Evolutionary conservation across 2,888 invertebrate species (phyloP), one percentile per base, ranked within the genome.

Genomic region (Nephrocerus scutellatus): DNA sequence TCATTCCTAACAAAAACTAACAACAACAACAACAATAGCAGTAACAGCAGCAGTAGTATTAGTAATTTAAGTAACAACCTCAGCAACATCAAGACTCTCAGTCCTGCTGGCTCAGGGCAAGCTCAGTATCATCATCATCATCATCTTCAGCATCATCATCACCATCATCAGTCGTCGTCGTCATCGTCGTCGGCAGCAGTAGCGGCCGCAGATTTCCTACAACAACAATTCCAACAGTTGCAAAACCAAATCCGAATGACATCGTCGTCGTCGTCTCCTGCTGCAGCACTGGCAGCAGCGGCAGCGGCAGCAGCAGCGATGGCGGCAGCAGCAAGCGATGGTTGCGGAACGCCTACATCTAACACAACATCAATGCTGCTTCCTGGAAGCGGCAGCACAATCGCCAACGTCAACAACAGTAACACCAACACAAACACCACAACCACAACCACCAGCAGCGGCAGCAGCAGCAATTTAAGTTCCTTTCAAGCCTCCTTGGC

Each of bases 401-500:
- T 22, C 36, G 36, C 36, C 8, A 36, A 34, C 2, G 38, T 39
- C 10, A 41, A 31, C 30, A 40, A 31, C 16, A 37, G 32, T n/a
- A 36, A 35, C 5, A 32, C 18, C 47, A 53, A 42, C 49, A 42
- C 37, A 34, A 47, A 37, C 31, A 46, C 16, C 22, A 48, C 22
- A 34, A 36, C 34, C 20, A 14, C 34, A 30, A 30, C 23, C 36
- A 39, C 18, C 28, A 29, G 20, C 32, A 34, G 30, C 29, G 6
- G 10, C 31, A 19, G 19, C 18, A 19, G 30, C 46, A 41, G 39
- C 36, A 50, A 53, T 44, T 41, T 61, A 6, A 59, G 54, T 50
- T 60, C 64, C 40, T 56, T 64, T 43, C 64, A 66, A 19, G 59
- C 65, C 31, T 63, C 66, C 28, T 46, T 66, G 30, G 55, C 59